Percentiles rank a stretch among this genome's conserved stretches.
phyloP scores from a whole-genome alignment of 2,888 invertebrate species.

The Eristalis tenax region DNA sequence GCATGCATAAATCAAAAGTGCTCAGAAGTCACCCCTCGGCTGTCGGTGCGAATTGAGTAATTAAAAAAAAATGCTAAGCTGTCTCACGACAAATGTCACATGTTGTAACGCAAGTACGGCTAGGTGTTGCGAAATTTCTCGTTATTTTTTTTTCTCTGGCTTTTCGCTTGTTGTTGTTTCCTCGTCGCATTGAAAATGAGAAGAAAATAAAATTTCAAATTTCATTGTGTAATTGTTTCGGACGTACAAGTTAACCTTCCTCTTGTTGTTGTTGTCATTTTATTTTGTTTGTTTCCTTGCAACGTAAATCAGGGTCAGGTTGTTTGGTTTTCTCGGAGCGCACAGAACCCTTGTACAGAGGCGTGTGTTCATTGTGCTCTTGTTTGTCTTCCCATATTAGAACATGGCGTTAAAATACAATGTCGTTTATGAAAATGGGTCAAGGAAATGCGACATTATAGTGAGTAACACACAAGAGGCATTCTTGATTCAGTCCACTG shows the following conservation, averaged over 20 bases:
- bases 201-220: conserved; percentile 31
- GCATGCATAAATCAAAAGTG: conserved; percentile 36
- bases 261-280: not conserved
- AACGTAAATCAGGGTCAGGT: not conserved
- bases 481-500: not conserved
- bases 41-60: conserved; percentile 51
- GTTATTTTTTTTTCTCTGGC: not conserved
- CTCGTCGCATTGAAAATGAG: not conserved
- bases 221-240: conserved; percentile 44
- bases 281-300: not conserved
- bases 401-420: not conserved
- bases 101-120: conserved; percentile 16
- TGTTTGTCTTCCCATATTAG: not conserved
- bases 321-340: not conserved
- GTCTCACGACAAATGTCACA: conserved; percentile 18
- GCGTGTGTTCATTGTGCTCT: not conserved
- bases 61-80: conserved; percentile 27
- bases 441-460: conserved; percentile 43
- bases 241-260: not conserved
- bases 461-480: not conserved
- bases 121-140: conserved; percentile 26
- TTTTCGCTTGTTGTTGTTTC: not conserved
- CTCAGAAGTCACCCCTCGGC: conserved; percentile 44
- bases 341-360: not conserved
- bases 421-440: conserved; percentile 29